phyloP scores from a whole-genome alignment of 2,113 vertebrate genomes.

The Callithrix jacchus region DNA sequence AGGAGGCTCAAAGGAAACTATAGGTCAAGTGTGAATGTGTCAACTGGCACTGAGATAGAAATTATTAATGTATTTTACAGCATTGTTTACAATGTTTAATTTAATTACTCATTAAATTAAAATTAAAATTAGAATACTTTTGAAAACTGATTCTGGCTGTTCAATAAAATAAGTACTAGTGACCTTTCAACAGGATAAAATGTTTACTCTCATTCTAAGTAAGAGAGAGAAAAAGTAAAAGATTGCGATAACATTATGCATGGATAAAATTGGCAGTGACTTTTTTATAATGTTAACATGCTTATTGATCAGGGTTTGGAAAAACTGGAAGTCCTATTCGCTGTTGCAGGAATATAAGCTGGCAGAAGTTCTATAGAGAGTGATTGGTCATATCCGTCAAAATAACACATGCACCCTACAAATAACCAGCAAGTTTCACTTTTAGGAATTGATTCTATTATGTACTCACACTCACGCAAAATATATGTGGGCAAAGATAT shows the following conservation, averaged over 20 bases:
- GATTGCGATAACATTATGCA: neutral
- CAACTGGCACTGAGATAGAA: neutral
- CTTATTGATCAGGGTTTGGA: neutral
- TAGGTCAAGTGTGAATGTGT: neutral
- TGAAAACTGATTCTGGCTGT: neutral
- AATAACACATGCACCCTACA: neutral
- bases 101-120: neutral
- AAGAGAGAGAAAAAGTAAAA: neutral
- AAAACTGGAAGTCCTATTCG: neutral
- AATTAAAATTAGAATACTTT: neutral
- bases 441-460: slow-evolving; percentile 6
- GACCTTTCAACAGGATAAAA: neutral
- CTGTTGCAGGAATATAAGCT: neutral
- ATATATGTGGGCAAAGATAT: neutral
- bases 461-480: neutral
- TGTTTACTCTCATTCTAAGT: neutral
- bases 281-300: neutral
- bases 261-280: neutral
- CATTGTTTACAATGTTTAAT: neutral
- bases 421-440: neutral
- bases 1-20: neutral
- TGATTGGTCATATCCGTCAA: neutral
- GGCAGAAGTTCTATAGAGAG: neutral
- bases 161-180: neutral
- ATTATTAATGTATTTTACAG: neutral